phyloP scores from a whole-genome alignment of 2,797 vertebrate species.

The Chelmon rostratus region DNA sequence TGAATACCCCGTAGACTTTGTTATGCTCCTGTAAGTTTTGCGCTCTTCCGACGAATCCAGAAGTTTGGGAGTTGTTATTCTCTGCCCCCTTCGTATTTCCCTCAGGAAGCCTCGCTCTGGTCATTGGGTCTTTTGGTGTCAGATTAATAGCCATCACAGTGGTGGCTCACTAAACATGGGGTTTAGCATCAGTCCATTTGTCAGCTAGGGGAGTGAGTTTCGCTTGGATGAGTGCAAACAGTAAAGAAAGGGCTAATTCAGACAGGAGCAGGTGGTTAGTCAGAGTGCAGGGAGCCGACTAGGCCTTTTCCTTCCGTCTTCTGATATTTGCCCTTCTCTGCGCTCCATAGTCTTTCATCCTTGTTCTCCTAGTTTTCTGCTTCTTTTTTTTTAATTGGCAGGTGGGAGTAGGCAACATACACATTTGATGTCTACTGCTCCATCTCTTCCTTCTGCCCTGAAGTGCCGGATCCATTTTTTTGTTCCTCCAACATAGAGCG shows the following conservation, averaged over 20 bases:
- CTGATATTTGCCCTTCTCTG: slow-evolving; percentile 70
- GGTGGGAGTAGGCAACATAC: slow-evolving; percentile 62
- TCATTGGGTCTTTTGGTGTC: slow-evolving; percentile 43
- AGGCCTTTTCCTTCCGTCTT: slow-evolving; percentile 60
- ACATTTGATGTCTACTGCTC: slow-evolving; percentile 65
- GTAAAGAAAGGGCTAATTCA: slow-evolving; percentile 84
- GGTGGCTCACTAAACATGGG: slow-evolving; percentile 66
- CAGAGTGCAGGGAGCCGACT: slow-evolving; percentile 60
- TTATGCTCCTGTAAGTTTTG: slow-evolving; percentile 57
- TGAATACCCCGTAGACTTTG: slow-evolving; percentile 69
- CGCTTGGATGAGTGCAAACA: slow-evolving; percentile 76
- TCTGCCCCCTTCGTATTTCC: slow-evolving; percentile 22
- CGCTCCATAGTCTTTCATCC: slow-evolving; percentile 60
- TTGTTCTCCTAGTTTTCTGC: slow-evolving; percentile 51
- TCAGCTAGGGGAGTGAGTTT: slow-evolving; percentile 74
- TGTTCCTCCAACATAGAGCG: slow-evolving; percentile 36
- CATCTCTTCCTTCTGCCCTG: slow-evolving; percentile 55
- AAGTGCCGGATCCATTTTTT: slow-evolving; percentile 44
- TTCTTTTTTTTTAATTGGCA: slow-evolving; percentile 74
- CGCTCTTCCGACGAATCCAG: slow-evolving; percentile 46
- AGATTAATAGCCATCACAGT: slow-evolving; percentile 64
- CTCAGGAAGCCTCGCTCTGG: slow-evolving; percentile 36
- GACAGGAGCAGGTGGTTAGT: slow-evolving; percentile 79
- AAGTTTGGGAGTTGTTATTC: slow-evolving; percentile 56
- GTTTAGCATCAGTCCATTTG: slow-evolving; percentile 73